Conservation (phyloP, 2,888 invertebrate genomes). For the Erebia epiphron region DNA sequence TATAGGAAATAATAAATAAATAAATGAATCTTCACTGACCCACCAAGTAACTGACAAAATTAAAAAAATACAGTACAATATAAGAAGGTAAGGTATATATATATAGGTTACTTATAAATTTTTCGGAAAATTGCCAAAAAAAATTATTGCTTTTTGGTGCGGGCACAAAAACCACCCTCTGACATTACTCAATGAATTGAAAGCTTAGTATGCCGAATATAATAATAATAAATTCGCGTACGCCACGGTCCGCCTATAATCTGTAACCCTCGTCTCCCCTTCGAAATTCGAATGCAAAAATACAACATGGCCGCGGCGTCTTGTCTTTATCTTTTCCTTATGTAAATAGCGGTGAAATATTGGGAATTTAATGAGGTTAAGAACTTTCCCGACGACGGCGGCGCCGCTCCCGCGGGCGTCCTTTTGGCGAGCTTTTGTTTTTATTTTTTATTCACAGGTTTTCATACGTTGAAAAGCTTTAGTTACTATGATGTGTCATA, state of each 20-base stretch:
- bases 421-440: slow-evolving; percentile 34
- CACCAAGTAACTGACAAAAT: too few species aligned
- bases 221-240: slow-evolving; percentile 61
- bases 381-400: slow-evolving; percentile 69
- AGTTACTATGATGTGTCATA: background rate
- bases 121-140: background rate
- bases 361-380: slow-evolving; percentile 73
- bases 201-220: slow-evolving; percentile 61
- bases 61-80: background rate
- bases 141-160: slow-evolving; percentile 12
- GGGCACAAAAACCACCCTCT: slow-evolving; percentile 44
- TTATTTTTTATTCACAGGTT: slow-evolving; percentile 21
- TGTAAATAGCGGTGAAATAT: slow-evolving; percentile 72
- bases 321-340: slow-evolving; percentile 82
- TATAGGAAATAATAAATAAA: too few species aligned
- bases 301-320: slow-evolving; percentile 75
- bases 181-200: slow-evolving; percentile 71
- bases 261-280: slow-evolving; percentile 62
- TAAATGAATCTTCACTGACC: too few species aligned
- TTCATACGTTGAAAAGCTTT: slow-evolving; percentile 16
- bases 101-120: background rate
- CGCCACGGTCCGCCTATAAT: slow-evolving; percentile 57
- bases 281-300: slow-evolving; percentile 66
- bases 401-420: slow-evolving; percentile 48
- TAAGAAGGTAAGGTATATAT: too few species aligned